Base-by-base conservation (phyloP, 2,888 invertebrate genomes). In the Agonopterix subpropinquella region DNA sequence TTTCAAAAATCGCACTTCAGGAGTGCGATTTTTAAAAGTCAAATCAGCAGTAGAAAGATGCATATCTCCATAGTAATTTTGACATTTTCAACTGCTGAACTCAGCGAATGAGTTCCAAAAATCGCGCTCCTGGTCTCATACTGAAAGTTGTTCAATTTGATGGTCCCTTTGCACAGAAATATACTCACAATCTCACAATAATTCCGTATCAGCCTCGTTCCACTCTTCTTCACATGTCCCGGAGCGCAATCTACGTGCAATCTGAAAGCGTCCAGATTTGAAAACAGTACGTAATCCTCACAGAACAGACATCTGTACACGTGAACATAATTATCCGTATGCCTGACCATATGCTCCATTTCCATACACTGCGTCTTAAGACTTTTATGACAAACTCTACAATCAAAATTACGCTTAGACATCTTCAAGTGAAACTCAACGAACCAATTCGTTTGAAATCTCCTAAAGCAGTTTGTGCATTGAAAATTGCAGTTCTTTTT, bases 231-330 rank as follows among this genome's bases (percentile, higher is more conserved):
- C 1, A 11, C 39, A 39, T 39, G 10, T 10, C 5, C 11, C 10
- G 4, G 39, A 39, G n/a, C 10, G 39, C n/a, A 10, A 11, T 39
- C 39, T 4, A 10, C 11, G 1, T 39, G 39, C 39, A 39, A 10
- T 11, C 11, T 39, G 8, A n/a, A 39, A 5, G 39, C 39, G 3
- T 11, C 11, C 11, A n/a, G 39, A 42, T 58, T 51, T 0, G 58
- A 1, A 9, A 61, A 67, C 10, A 71, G 55, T 0, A 50, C 51
- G 0, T 58, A 47, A 0, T 58, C 56, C 0, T 36, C 3, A 39
- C 80, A 80, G 0, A 51, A 0, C 0, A 53, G n/a, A 46, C 81
- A 81, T 4, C 65, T 72, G 2, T 57, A 62, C 0, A 61, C 55
- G 0, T 64, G 1, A 0, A 41, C 41, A 50, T 62, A 80, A 0